Percentiles rank a stretch among this genome's conserved stretches.
phyloP scores from a whole-genome alignment of 2,888 invertebrate genomes.

The Chalcis sispes region DNA sequence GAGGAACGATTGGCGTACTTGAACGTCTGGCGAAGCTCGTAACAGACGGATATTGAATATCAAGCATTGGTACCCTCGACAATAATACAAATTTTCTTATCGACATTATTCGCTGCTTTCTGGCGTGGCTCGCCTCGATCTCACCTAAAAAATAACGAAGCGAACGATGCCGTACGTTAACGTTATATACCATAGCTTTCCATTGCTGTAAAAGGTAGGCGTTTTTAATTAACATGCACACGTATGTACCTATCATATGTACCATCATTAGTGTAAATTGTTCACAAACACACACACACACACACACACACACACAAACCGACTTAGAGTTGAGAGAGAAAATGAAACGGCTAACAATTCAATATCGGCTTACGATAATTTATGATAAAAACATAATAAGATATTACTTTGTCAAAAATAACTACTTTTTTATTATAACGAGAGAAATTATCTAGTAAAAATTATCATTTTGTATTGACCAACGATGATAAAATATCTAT shows the following conservation, averaged over 20 bases:
- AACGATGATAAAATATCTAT: conserved; percentile 55
- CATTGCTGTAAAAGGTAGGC: no score
- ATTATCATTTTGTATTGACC: conserved; percentile 55
- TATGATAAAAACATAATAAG: conserved; percentile 43
- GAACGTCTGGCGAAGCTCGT: neutral
- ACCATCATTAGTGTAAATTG: no score
- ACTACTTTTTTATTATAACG: conserved; percentile 44
- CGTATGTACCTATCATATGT: no score
- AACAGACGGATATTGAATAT: conserved; percentile 5
- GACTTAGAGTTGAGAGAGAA: no score
- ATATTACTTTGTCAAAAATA: conserved; percentile 55
- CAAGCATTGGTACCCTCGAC: conserved; percentile 32
- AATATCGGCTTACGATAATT: conserved; percentile 45
- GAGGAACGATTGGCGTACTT: neutral
- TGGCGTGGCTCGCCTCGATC: neutral
- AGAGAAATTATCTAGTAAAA: conserved; percentile 53
- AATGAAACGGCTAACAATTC: no score
- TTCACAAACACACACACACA: conserved; percentile 8
- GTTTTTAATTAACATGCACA: no score
- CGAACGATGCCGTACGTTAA: no score
- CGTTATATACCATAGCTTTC: no score
- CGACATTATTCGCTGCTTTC: conserved; percentile 40
- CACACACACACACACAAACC: neutral
- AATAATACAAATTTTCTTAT: conserved; percentile 34
- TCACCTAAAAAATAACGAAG: conserved; percentile 7